Evolutionary conservation across 2,888 invertebrate genomes (phyloP).

Genomic region (Xanthorhoe designata): DNA sequence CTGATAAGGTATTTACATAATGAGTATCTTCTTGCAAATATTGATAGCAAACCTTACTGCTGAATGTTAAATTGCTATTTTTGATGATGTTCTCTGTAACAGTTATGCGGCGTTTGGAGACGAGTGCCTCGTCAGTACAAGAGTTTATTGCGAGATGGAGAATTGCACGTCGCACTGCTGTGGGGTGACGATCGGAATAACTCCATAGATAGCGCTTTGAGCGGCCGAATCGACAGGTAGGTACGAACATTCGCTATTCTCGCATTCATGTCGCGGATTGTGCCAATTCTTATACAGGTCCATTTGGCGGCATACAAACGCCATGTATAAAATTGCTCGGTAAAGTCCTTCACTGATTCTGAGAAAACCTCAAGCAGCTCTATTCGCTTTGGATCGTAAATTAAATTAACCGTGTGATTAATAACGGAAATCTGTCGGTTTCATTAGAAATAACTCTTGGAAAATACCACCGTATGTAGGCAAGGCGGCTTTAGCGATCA

Average conservation of each 20-base stretch:
- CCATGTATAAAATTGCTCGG: conserved; percentile 47
- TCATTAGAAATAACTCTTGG: conserved; percentile 57
- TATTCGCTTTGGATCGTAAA: conserved; percentile 66
- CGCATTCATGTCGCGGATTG: conserved; percentile 28
- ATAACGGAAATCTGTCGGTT: conserved; percentile 69
- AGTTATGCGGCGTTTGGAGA: conserved; percentile 95
- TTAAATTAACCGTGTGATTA: conserved; percentile 76
- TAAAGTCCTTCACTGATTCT: conserved; percentile 37
- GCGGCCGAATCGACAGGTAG: conserved; percentile 89
- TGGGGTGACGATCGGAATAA: conserved; percentile 89
- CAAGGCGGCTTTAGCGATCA: conserved; percentile 44
- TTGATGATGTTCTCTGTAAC: conserved; percentile 49
- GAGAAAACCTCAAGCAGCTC: conserved; percentile 38
- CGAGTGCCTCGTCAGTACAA: conserved; percentile 94
- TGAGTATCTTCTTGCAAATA: conserved; percentile 13
- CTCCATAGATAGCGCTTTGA: conserved; percentile 89
- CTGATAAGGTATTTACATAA: conserved; percentile 87
- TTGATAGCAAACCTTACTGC: conserved; percentile 15
- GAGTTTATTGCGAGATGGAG: conserved; percentile 91
- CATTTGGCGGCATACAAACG: conserved; percentile 29
- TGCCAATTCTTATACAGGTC: conserved; percentile 15
- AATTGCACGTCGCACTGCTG: conserved; percentile 90
- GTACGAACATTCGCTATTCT: conserved; percentile 51
- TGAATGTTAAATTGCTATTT: conserved; percentile 36
- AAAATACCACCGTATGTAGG: conserved; percentile 56